Conservation (phyloP, 2,113 vertebrate genomes). For the Camelus dromedarius region DNA sequence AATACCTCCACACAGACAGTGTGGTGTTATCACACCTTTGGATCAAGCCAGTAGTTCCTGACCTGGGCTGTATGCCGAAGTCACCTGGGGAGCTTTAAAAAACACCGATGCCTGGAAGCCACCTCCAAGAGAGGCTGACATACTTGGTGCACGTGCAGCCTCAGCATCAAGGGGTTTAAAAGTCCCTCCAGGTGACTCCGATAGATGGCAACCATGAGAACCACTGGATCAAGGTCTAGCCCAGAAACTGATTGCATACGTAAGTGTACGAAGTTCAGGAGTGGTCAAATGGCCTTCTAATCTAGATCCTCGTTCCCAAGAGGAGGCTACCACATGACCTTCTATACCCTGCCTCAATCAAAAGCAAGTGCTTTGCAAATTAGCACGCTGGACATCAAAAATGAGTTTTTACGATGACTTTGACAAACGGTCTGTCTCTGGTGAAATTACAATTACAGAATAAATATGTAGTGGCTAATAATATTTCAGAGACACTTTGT, state of each 20-base stretch:
- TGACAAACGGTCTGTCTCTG: not conserved
- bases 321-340: not conserved
- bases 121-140: not conserved
- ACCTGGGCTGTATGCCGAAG: not conserved
- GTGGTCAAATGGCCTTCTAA: not conserved
- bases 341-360: not conserved
- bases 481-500: not conserved
- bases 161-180: not conserved
- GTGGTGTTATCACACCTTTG: not conserved
- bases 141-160: not conserved
- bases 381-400: not conserved
- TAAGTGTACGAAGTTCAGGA: not conserved
- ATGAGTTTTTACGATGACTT: not conserved
- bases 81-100: not conserved
- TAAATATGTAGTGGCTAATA: not conserved
- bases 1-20: not conserved
- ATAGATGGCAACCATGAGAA: not conserved
- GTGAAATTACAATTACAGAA: not conserved
- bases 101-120: not conserved
- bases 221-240: not conserved
- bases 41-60: not conserved
- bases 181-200: not conserved
- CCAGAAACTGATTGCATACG: not conserved
- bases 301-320: not conserved
- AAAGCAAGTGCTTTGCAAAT: not conserved